Percentiles rank a stretch among this genome's conserved stretches.
phyloP scores from a whole-genome alignment of 2,888 invertebrate genomes.

The Ennomos fuscantarius region DNA sequence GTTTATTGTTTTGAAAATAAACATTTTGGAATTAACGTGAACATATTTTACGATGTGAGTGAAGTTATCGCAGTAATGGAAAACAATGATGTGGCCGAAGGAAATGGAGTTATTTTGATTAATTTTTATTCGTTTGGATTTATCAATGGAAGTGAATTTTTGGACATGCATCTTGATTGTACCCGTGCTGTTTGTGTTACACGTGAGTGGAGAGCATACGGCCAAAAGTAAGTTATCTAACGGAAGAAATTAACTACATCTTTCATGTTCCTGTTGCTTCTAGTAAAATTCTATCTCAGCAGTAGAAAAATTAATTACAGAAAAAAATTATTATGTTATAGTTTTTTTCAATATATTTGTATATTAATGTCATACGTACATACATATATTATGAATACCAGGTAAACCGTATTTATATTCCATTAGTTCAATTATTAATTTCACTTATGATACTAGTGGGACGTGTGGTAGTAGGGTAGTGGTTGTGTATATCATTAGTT shows the following conservation, averaged over 20 bases:
- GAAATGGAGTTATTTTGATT: slow-evolving; percentile 59
- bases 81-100: slow-evolving; percentile 60
- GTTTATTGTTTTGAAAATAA: not conserved
- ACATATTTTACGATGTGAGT: slow-evolving; percentile 29
- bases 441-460: no score
- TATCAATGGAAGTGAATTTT: slow-evolving; percentile 81
- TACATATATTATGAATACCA: no score
- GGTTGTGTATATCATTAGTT: no score
- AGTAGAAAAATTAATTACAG: no score
- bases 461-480: no score
- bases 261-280: not conserved
- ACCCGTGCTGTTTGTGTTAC: slow-evolving; percentile 57
- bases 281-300: not conserved
- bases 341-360: no score
- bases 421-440: no score
- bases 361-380: no score
- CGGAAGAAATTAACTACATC: not conserved
- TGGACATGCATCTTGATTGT: slow-evolving; percentile 66
- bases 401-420: no score
- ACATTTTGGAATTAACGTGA: not conserved
- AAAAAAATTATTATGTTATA: no score
- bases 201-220: slow-evolving; percentile 59
- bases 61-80: slow-evolving; percentile 68
- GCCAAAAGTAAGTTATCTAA: slow-evolving; percentile 64
- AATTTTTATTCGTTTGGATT: slow-evolving; percentile 53